These are phyloP conservation scores for Tineola bisselliella DNA, from an alignment of 2,888 invertebrate genomes.

Conservation along the genomic window DNA sequence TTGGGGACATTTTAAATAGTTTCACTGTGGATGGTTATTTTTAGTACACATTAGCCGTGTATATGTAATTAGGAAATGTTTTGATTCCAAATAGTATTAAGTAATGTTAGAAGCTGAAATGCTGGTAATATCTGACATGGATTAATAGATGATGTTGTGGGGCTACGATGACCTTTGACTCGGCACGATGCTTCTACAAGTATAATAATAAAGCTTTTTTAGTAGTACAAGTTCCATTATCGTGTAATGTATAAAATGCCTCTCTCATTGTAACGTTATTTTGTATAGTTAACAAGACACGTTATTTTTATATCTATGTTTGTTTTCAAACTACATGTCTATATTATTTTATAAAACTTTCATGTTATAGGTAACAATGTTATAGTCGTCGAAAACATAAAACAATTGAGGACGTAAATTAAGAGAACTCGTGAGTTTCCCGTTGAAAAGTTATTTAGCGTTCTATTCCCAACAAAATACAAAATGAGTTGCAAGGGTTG, in stretches of 20 bases:
- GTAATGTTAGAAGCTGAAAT: neutral
- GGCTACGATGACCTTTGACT: neutral
- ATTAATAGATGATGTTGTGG: neutral
- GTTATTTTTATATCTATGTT: neutral
- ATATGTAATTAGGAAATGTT: neutral
- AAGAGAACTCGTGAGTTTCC: conserved; percentile 5
- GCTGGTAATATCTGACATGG: neutral
- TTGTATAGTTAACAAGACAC: neutral
- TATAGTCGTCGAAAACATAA: neutral
- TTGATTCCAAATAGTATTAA: too few relatives aligned
- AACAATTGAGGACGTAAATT: conserved; percentile 1
- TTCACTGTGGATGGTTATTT: neutral
- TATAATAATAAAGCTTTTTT: neutral
- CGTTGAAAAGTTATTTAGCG: conserved; percentile 10
- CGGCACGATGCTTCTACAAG: neutral
- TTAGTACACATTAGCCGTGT: neutral
- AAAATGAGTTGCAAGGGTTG: conserved; percentile 13
- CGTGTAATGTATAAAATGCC: neutral
- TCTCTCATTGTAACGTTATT: neutral
- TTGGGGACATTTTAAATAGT: conserved; percentile 7
- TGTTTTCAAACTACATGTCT: neutral
- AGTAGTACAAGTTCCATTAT: neutral
- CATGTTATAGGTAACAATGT: neutral
- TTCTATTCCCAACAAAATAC: conserved; percentile 3
- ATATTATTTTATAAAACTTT: neutral